Conservation (phyloP, 2,888 invertebrate genomes). For the Atrina japonica region DNA sequence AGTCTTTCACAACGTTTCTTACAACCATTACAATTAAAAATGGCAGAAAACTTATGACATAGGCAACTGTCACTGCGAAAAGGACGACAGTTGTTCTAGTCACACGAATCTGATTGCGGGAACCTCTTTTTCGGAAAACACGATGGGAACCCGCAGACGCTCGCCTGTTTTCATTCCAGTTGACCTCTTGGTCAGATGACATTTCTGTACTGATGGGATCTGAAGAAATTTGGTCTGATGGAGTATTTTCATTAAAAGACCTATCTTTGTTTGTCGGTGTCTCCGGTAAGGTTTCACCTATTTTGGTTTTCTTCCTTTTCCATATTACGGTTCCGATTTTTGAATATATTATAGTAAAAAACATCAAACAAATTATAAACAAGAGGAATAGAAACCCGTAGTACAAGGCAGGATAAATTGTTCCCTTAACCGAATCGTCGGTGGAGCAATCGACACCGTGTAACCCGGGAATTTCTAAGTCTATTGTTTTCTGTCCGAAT, state of each 20-base stretch:
- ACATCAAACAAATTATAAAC: slow-evolving; percentile 67
- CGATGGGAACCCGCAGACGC: slow-evolving; percentile 46
- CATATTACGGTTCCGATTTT: slow-evolving; percentile 70
- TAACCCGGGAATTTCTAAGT: slow-evolving; percentile 53
- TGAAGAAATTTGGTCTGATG: slow-evolving; percentile 52
- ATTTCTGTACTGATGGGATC: slow-evolving; percentile 70
- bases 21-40: slow-evolving; percentile 73
- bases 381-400: slow-evolving; percentile 71
- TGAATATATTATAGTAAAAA: slow-evolving; percentile 70
- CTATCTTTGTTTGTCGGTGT: slow-evolving; percentile 37
- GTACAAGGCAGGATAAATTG: slow-evolving; percentile 70
- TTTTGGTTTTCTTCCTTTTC: slow-evolving; percentile 65
- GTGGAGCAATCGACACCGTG: slow-evolving; percentile 73
- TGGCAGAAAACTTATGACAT: slow-evolving; percentile 73
- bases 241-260: slow-evolving; percentile 54
- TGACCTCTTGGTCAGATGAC: slow-evolving; percentile 64
- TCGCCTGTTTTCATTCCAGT: slow-evolving; percentile 49
- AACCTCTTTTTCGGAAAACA: slow-evolving; percentile 46
- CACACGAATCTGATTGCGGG: slow-evolving; percentile 62
- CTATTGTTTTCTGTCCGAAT: slow-evolving; percentile 66
- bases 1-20: slow-evolving; percentile 67
- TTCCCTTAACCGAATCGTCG: slow-evolving; percentile 67
- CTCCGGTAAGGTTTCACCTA: slow-evolving; percentile 49
- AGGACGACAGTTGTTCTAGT: slow-evolving; percentile 72
- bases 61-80: slow-evolving; percentile 73